Percentiles rank a stretch among this genome's conserved stretches.
These are phyloP conservation scores for Lacerta viridis DNA, from an alignment of 2,797 vertebrate species.

Conservation along the genomic window DNA sequence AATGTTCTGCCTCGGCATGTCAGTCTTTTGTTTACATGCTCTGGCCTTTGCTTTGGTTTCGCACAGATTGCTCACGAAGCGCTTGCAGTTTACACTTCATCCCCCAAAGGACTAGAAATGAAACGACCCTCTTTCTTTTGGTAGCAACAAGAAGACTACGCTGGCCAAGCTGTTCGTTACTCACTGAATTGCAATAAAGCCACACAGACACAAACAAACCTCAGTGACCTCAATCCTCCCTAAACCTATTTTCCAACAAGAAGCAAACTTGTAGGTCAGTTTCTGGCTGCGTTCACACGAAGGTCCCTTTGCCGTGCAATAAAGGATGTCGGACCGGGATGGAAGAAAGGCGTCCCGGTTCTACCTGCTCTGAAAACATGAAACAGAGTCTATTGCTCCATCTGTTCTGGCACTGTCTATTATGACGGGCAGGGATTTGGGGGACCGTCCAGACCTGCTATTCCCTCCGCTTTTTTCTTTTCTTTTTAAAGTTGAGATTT, in stretches of 20 bases:
- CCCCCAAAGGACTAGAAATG: neutral
- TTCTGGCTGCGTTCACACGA: neutral
- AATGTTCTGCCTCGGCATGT: neutral
- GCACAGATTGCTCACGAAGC: neutral
- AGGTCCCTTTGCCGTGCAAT: neutral
- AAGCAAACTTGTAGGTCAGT: neutral
- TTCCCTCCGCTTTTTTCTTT: too few species aligned
- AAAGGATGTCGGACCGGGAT: neutral
- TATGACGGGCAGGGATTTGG: too few species aligned
- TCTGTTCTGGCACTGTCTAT: neutral
- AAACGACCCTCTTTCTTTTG: neutral
- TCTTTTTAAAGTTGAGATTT: too few species aligned
- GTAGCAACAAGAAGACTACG: neutral
- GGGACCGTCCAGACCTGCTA: too few species aligned
- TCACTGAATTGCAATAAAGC: neutral
- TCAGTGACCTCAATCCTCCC: neutral
- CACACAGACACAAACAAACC: neutral
- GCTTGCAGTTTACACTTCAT: neutral
- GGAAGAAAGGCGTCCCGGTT: neutral
- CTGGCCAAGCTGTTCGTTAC: neutral
- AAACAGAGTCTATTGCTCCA: neutral
- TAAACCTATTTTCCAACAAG: neutral
- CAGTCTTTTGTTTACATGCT: slow-evolving; percentile 1
- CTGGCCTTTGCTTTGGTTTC: neutral
- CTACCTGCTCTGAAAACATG: too few species aligned